A percentile compares a stretch with the other conserved stretches of the same genome.
Conservation (phyloP, 2,888 invertebrate species). For the Idaea aversata region DNA sequence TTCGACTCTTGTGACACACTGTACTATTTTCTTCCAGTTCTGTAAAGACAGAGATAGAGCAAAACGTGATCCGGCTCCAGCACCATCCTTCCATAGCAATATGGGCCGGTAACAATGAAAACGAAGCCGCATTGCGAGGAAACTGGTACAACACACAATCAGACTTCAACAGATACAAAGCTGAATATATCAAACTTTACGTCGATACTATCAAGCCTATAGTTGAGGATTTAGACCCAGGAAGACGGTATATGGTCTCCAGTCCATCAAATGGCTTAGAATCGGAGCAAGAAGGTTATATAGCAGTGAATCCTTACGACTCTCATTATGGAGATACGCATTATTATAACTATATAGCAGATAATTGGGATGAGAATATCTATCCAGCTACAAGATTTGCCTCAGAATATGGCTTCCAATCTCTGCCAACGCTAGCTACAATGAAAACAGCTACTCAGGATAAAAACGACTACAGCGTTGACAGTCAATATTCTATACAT, state of each 20-base stretch:
- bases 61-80: constrained; percentile 90
- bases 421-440: constrained; percentile 87
- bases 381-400: constrained; percentile 93
- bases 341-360: constrained; percentile 90
- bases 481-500: constrained; percentile 84
- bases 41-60: constrained; percentile 87
- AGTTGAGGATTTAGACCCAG: constrained; percentile 81
- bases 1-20: too few species aligned
- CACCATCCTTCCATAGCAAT: constrained; percentile 92
- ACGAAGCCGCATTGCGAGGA: constrained; percentile 91
- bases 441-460: constrained; percentile 81
- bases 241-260: constrained; percentile 88
- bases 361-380: constrained; percentile 89
- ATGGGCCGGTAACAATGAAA: constrained; percentile 99
- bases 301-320: constrained; percentile 89
- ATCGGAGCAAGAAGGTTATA: constrained; percentile 86
- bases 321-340: constrained; percentile 94
- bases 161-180: constrained; percentile 79
- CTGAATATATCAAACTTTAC: constrained; percentile 92
- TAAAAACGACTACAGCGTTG: constrained; percentile 70
- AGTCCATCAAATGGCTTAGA: constrained; percentile 94
- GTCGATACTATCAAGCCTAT: constrained; percentile 86
- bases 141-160: constrained; percentile 87
- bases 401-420: constrained; percentile 98
- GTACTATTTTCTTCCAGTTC: constrained; percentile 63